Percentiles rank a stretch among this genome's conserved stretches.
Conservation (phyloP, 2,797 vertebrate species). For the Micromesistius poutassou region DNA sequence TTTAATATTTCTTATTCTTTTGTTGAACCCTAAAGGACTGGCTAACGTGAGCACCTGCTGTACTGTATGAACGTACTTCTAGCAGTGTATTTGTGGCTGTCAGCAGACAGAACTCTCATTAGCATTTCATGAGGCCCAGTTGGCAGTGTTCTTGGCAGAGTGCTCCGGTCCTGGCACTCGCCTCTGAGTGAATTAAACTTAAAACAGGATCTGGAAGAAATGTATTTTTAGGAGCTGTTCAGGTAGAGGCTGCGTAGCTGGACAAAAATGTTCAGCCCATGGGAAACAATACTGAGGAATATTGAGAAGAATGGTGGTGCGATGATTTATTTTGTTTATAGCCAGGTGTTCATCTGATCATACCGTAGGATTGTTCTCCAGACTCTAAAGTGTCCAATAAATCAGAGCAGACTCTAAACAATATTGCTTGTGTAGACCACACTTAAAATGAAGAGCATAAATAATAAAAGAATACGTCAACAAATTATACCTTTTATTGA, state of each 20-base stretch:
- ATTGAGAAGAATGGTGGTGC: not conserved
- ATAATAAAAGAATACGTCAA: too few relatives aligned
- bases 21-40: conserved; percentile 37
- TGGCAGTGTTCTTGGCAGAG: conserved; percentile 43
- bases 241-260: not conserved
- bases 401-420: not conserved
- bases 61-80: conserved; percentile 23
- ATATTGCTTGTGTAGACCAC: not conserved
- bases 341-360: too few relatives aligned
- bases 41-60: conserved; percentile 38
- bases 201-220: conserved; percentile 46
- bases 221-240: not conserved
- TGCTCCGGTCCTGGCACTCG: conserved; percentile 41
- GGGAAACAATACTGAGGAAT: not conserved
- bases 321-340: too few relatives aligned
- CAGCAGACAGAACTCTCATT: conserved; percentile 62
- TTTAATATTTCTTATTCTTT: not conserved
- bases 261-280: not conserved
- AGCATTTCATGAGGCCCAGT: conserved; percentile 59
- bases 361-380: not conserved
- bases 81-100: conserved; percentile 52
- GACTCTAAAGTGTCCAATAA: not conserved
- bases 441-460: not conserved
- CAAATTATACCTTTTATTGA: too few relatives aligned
- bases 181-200: conserved; percentile 55